Evolutionary conservation across 2,888 invertebrate species (phyloP).

Genomic region (Mesopsocus fuscifrons): DNA sequence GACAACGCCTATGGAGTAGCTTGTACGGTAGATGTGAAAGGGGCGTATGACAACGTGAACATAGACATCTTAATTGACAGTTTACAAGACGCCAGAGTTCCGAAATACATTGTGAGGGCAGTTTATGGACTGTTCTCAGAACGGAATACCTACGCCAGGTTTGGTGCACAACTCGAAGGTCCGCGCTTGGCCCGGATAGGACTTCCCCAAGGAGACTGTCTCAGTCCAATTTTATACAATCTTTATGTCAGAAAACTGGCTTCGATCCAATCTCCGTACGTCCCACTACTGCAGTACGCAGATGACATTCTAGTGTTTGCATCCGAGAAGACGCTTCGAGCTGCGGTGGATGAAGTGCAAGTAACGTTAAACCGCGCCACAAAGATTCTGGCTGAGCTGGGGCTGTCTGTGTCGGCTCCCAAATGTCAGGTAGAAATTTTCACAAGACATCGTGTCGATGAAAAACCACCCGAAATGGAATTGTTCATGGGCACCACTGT

Average conservation of each 20-base stretch:
- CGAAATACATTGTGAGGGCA: neutral
- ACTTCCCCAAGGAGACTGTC: neutral
- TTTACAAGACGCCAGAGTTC: slow-evolving; percentile 2
- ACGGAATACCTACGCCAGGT: slow-evolving; percentile 2
- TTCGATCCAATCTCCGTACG: neutral
- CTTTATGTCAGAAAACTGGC: slow-evolving; percentile 2
- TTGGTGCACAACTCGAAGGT: slow-evolving; percentile 1
- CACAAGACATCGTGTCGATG: neutral
- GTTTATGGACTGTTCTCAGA: neutral
- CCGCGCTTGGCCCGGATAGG: neutral
- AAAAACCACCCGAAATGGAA: neutral
- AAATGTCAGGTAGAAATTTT: slow-evolving; percentile 7
- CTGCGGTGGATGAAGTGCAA: neutral
- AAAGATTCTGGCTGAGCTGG: neutral
- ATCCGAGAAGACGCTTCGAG: neutral
- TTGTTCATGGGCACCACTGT: neutral
- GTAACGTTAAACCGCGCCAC: neutral
- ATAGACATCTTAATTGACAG: slow-evolving; percentile 4
- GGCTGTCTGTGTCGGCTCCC: neutral
- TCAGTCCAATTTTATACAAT: slow-evolving; percentile 10
- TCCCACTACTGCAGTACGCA: slow-evolving; percentile 11
- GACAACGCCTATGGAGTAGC: slow-evolving; percentile 10
- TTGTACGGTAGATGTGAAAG: slow-evolving; percentile 12
- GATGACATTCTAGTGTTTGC: slow-evolving; percentile 11
- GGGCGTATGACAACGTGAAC: slow-evolving; percentile 13